Conservation (phyloP, 53 echinoderm and acorn worm species). For the Holothuria leucospilota region DNA sequence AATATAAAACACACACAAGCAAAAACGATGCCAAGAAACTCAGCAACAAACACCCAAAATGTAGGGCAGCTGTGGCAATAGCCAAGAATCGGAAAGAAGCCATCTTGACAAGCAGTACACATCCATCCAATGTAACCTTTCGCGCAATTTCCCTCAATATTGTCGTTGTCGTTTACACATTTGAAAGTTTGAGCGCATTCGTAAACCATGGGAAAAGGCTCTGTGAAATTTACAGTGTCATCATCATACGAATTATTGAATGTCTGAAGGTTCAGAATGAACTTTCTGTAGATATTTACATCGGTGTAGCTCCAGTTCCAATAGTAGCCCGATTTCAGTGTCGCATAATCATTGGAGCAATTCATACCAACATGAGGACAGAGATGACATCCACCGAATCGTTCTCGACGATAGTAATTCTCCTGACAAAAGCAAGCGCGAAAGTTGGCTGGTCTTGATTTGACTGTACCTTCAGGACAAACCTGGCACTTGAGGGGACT, state of each 20-base stretch:
- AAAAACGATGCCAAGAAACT: not conserved
- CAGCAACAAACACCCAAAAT: conserved; percentile 13
- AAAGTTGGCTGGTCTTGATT: conserved; percentile 5
- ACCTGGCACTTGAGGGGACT: conserved; percentile 26
- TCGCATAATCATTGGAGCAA: conserved; percentile 8
- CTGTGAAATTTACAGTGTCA: not conserved
- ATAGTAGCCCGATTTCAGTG: conserved; percentile 15
- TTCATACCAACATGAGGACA: conserved; percentile 15
- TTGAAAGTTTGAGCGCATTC: conserved; percentile 2
- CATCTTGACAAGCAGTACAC: not conserved
- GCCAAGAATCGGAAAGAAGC: not conserved
- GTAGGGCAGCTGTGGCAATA: conserved; percentile 13
- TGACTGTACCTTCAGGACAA: conserved; percentile 35
- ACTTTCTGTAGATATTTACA: conserved; percentile 2
- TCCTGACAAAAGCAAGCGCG: conserved; percentile 40
- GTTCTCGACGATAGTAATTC: conserved; percentile 5
- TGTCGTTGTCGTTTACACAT: not conserved
- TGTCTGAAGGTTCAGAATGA: not conserved
- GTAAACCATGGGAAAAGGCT: not conserved
- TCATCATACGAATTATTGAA: not conserved
- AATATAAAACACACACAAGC: not conserved
- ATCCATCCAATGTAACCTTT: conserved; percentile 18
- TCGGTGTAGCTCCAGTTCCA: conserved; percentile 7
- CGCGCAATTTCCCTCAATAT: conserved; percentile 1
- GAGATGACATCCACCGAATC: conserved; percentile 10